A percentile compares a stretch with the other conserved stretches of the same genome.
phyloP scores from a whole-genome alignment of 2,888 invertebrate species.

The Eristalinus sepulchralis region DNA sequence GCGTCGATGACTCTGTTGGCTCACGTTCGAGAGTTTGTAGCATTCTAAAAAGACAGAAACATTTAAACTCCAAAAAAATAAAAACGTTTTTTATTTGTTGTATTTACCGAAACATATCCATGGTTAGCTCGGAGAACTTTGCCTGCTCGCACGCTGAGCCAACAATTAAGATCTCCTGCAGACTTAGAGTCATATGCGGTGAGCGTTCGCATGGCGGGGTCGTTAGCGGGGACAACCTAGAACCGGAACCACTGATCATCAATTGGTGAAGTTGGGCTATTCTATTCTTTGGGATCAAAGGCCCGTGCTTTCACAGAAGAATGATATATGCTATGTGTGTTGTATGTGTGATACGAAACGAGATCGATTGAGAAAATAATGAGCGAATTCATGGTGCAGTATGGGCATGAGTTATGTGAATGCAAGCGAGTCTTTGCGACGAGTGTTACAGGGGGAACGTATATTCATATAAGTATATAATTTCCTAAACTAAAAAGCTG shows the following conservation, averaged over 20 bases:
- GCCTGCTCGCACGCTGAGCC: constrained; percentile 97
- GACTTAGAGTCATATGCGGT: constrained; percentile 90
- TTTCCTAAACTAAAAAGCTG: constrained; percentile 64
- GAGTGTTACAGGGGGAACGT: constrained; percentile 52
- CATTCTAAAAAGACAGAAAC: constrained; percentile 84
- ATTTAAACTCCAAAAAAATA: neutral
- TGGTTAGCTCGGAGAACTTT: constrained; percentile 97
- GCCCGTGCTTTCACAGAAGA: constrained; percentile 82
- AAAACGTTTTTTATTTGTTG: neutral
- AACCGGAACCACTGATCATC: constrained; percentile 81
- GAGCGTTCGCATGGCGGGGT: constrained; percentile 94
- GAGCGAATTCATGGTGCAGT: constrained; percentile 77
- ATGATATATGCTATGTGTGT: constrained; percentile 73
- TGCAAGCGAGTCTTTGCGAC: constrained; percentile 60
- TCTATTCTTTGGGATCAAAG: constrained; percentile 78
- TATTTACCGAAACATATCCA: constrained; percentile 92
- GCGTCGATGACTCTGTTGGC: constrained; percentile 90
- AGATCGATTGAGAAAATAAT: constrained; percentile 75
- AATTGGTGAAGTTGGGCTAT: constrained; percentile 80
- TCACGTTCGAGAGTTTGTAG: constrained; percentile 96
- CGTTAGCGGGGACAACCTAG: constrained; percentile 89
- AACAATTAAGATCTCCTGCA: constrained; percentile 96
- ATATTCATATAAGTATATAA: neutral
- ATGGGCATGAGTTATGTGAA: constrained; percentile 53
- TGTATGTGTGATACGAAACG: constrained; percentile 70